These are phyloP conservation scores for Suillia variegata DNA, from an alignment of 2,888 invertebrate species.

Conservation along the genomic window DNA sequence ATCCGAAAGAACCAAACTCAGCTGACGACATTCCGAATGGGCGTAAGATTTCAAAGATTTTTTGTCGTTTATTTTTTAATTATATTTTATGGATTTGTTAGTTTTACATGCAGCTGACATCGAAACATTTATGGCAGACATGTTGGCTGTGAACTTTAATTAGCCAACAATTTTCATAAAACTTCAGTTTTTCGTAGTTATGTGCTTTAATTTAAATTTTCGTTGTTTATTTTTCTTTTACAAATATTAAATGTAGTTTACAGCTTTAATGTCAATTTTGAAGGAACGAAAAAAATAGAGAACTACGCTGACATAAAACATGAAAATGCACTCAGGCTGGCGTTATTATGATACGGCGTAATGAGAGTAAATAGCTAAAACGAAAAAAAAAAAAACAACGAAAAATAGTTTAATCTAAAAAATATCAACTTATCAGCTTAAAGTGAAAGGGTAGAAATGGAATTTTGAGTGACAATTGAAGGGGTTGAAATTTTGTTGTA, in stretches of 20 bases:
- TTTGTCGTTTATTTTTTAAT: neutral
- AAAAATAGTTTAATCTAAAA: no score
- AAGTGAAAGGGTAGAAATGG: neutral
- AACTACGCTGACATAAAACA: constrained; percentile 8
- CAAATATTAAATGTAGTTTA: neutral
- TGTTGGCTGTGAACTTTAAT: constrained; percentile 1
- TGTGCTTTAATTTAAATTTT: neutral
- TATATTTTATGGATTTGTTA: neutral
- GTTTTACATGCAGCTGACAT: neutral
- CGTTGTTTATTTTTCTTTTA: neutral
- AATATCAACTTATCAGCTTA: neutral
- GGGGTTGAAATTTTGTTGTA: neutral
- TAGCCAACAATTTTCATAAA: neutral
- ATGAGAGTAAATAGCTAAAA: no score
- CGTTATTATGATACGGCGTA: no score
- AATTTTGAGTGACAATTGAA: neutral
- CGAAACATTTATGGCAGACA: neutral
- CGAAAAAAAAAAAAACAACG: neutral
- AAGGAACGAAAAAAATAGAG: no score
- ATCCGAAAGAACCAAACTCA: no score
- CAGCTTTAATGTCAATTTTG: no score
- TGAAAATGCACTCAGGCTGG: constrained; percentile 14
- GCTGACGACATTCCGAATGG: no score
- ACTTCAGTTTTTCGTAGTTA: neutral
- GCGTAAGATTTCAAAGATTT: neutral